These are phyloP conservation scores for Meda fulgida DNA, from an alignment of 2,797 vertebrate species.

Conservation along the genomic window DNA sequence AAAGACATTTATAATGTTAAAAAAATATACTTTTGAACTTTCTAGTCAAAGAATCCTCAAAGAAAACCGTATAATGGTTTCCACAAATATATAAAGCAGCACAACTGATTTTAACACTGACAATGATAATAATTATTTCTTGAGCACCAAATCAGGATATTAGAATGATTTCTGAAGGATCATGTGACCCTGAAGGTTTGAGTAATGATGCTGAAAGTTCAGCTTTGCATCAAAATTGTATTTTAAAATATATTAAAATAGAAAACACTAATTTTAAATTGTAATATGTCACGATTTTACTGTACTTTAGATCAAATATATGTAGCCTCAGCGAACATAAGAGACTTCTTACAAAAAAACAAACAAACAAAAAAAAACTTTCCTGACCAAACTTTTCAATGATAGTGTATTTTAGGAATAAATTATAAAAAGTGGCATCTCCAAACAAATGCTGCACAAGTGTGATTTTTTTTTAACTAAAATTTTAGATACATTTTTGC, in stretches of 20 bases:
- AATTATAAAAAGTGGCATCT: background rate
- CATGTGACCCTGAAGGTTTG: background rate
- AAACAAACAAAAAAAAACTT: background rate
- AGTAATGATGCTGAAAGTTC: background rate
- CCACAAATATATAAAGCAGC: background rate
- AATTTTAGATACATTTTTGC: background rate
- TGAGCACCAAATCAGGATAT: background rate
- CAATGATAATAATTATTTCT: background rate
- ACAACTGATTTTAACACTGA: background rate
- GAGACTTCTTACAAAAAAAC: background rate
- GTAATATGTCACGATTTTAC: background rate
- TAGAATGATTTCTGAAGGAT: slow-evolving; percentile 1
- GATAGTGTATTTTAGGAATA: background rate
- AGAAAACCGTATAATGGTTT: background rate
- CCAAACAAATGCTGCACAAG: background rate
- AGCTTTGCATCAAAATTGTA: background rate
- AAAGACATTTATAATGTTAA: background rate
- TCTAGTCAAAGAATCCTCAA: too few relatives aligned
- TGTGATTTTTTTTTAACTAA: background rate
- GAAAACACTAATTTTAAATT: background rate
- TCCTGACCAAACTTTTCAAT: background rate
- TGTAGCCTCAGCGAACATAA: background rate
- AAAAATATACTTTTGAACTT: too few relatives aligned
- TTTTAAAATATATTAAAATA: background rate
- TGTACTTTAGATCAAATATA: background rate